Conservation (phyloP, 2,888 invertebrate genomes). For the Thyatira batis region DNA sequence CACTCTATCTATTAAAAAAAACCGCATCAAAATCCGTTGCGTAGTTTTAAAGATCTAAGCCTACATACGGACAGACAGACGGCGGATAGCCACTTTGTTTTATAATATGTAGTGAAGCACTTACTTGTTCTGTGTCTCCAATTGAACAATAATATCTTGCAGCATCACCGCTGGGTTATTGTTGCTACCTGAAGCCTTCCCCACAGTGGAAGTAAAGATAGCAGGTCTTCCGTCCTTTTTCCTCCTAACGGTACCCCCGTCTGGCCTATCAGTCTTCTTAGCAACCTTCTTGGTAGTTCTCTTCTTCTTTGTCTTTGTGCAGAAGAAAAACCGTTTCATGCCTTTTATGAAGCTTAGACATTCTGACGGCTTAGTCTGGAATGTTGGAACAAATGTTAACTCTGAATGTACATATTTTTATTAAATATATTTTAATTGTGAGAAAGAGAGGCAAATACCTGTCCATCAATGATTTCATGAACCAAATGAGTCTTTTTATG, state of each 20-base stretch:
- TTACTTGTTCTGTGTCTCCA: slow-evolving; percentile 86
- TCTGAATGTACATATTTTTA: no score
- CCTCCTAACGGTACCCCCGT: slow-evolving; percentile 31
- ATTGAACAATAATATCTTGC: slow-evolving; percentile 86
- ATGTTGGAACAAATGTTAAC: no score
- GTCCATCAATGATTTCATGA: slow-evolving; percentile 69
- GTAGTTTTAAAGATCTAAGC: no score
- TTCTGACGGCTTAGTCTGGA: slow-evolving; percentile 69
- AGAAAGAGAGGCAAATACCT: slow-evolving; percentile 49
- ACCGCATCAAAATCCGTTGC: no score
- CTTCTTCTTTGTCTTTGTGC: slow-evolving; percentile 68
- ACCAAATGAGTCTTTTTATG: slow-evolving; percentile 74
- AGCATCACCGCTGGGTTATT: slow-evolving; percentile 84
- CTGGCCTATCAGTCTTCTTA: slow-evolving; percentile 43
- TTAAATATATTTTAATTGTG: no score
- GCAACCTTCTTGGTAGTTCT: slow-evolving; percentile 41
- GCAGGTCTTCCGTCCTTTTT: slow-evolving; percentile 52
- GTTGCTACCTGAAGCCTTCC: slow-evolving; percentile 68
- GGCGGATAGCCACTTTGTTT: no score
- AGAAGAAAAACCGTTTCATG: slow-evolving; percentile 73
- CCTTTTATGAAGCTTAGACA: slow-evolving; percentile 71
- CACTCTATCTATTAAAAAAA: no score
- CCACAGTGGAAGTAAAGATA: slow-evolving; percentile 74
- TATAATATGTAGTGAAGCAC: slow-evolving; percentile 21
- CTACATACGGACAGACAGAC: no score